Evolutionary conservation across 2,113 vertebrate species (phyloP).

Genomic region (Aegypius monachus): DNA sequence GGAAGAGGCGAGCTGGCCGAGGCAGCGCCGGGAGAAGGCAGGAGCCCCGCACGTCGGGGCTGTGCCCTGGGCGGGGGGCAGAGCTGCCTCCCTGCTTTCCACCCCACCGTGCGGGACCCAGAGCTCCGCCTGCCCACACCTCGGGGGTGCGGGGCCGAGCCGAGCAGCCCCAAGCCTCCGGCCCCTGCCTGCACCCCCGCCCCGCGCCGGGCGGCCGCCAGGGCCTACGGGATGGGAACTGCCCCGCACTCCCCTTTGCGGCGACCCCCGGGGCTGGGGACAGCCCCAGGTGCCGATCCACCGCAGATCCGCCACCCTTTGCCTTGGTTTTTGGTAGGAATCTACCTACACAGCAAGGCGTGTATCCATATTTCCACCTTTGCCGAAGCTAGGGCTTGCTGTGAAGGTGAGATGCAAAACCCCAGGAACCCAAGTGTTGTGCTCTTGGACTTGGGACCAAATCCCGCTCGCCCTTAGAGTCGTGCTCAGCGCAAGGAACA

Average conservation of each 20-base stretch:
- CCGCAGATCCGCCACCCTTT: background rate
- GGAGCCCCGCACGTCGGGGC: background rate
- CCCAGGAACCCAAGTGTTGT: background rate
- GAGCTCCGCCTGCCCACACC: background rate
- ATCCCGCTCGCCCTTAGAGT: background rate
- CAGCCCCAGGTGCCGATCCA: background rate
- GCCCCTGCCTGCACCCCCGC: background rate
- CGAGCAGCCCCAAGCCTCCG: background rate
- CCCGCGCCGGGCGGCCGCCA: rapidly evolving
- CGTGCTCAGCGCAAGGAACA: background rate
- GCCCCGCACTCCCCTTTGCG: rapidly evolving
- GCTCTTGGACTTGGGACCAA: background rate
- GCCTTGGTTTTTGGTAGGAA: background rate
- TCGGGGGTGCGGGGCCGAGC: background rate
- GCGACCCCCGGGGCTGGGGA: too few species aligned
- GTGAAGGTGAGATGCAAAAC: background rate
- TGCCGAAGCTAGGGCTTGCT: background rate
- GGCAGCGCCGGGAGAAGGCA: background rate
- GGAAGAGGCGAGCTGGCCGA: background rate
- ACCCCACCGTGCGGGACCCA: rapidly evolving
- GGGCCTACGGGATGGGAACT: background rate
- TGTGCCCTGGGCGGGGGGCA: background rate
- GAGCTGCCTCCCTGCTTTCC: background rate
- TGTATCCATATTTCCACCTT: background rate
- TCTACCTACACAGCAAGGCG: background rate